Evolutionary conservation across 2,113 vertebrate species (phyloP), one percentile per base, ranked within the genome.

Genomic region (Rhizomys pruinosus): DNA sequence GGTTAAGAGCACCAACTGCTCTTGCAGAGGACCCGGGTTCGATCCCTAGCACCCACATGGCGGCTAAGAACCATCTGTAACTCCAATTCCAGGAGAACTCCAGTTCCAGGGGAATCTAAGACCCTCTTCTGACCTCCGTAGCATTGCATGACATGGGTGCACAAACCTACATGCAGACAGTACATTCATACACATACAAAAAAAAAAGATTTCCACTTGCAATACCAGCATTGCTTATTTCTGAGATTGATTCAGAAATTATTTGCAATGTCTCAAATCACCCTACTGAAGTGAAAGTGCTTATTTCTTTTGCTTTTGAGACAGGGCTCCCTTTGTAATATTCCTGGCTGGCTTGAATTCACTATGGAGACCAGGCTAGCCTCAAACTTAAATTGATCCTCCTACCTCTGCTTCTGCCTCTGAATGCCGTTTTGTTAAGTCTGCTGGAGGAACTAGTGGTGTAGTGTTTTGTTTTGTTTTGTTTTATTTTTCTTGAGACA

Each of bases 371-470:
- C 27, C 37, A 42, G 77, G 20, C 34, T 84, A 42, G 42, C 11
- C 44, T 52, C 64, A 69, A 68, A 84, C 19, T 84, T 84, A n/a
- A 25, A 61, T n/a, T 81, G 59, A 68, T 34, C 61, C 39, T 68
- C 59, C 16, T 81, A 27, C 34, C 25, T 81, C 79, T 81, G 79
- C 59, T 29, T 84, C 64, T 69, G 20, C 64, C 12, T 52, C 37
- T 52, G 32, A 52, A 20, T 66, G 16, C 66, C 68, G 23, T 23
- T 73, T 92, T 76, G 3, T 39, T 72, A n/a, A 80, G 47, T 92
- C 91, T 92, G n/a, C n/a, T 73, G 42, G n/a, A 85, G 78, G 47
- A 59, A 71, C n/a, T n/a, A 76, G 42, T 84, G 80, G 47, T n/a
- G 25, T 55, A 29, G 72, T 61, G 63, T 27, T n/a, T 19, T 37